Conservation (phyloP, 1,140 invertebrate species). For the Lamellibrachia luymesi region DNA sequence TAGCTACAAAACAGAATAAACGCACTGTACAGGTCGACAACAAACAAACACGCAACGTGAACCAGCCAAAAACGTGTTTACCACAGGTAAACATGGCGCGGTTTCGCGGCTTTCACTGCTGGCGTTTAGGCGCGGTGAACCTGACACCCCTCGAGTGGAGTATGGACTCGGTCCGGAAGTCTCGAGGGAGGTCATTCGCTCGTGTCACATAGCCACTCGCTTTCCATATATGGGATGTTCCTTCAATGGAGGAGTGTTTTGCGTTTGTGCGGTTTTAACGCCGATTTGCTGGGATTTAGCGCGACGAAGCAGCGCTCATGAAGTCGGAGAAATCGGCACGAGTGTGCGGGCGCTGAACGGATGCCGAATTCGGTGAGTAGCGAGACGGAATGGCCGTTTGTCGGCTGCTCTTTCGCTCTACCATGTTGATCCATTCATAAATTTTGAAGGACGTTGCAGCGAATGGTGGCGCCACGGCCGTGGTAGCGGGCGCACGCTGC, state of each 20-base stretch:
- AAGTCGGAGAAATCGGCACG: background rate
- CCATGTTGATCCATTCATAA: slow-evolving; percentile 5
- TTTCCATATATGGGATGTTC: slow-evolving; percentile 5
- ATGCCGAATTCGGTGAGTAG: slow-evolving; percentile 3
- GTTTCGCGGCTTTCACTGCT: background rate
- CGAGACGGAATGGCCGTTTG: background rate
- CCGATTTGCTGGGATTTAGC: slow-evolving; percentile 3
- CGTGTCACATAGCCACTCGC: background rate
- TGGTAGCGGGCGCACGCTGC: background rate
- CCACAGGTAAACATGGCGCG: background rate
- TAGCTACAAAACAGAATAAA: slow-evolving; percentile 5
- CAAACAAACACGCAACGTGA: background rate
- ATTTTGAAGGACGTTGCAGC: slow-evolving; percentile 4
- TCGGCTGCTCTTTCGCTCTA: background rate
- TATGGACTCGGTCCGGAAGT: background rate
- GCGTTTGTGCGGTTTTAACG: background rate
- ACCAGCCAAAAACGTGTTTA: background rate
- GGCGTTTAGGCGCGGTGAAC: background rate
- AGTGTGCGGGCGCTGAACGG: slow-evolving; percentile 2
- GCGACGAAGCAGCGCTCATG: background rate
- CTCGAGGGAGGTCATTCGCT: slow-evolving; percentile 2
- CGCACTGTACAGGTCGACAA: slow-evolving; percentile 3
- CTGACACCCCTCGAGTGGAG: background rate
- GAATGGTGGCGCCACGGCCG: slow-evolving; percentile 1
- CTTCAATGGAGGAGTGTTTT: background rate